Evolutionary conservation across 2,113 vertebrate genomes (phyloP), one percentile per base, ranked within the genome.

Genomic region (Protobothrops mucrosquamatus): DNA sequence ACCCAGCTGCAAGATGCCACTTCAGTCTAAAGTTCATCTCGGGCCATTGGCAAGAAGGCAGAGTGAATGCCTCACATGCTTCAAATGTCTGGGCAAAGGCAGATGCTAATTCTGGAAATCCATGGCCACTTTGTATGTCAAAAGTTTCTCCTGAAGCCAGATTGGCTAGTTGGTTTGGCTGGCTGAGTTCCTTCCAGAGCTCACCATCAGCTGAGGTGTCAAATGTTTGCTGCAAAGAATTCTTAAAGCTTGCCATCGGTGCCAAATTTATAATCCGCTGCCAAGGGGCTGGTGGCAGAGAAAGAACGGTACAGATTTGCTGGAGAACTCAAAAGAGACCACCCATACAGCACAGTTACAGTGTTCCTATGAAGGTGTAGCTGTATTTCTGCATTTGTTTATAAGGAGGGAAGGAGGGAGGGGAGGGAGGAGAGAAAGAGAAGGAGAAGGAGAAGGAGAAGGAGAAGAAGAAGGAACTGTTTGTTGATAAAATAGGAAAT

Each of bases 251-350:
- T 69, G 69, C 39, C 59, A 0, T 22, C 43, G 93, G 93, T 89
- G 95, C 94, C 95, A 97, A 94, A 95, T 48, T 15, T 93, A 24
- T 91, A 95, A 74, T 23, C 92, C 56, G 3, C 85, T 95, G 61
- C 94, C 95, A 91, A 93, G 94, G 94, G 64, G 7, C 74, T 81
- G 14, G 96, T 91, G 87, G 96, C 92, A 94, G 95, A 93, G 26
- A 3, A 91, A 89, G 81, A 87, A 10, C 90, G 12, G 85, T 22
- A 85, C 89, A 93, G 87, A 91, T 94, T 96, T 4, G 90, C 89
- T 69, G 95, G 52, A 51, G 95, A 52, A 74, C n/a, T 92, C 96
- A 88, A 81, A 43, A 81, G 7, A 81, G 74, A 7, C 74, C 74
- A 43, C 74, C 74, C 74, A 43, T 9, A 43, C 7, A 81, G 34